A percentile compares a stretch with the other conserved stretches of the same genome.
phyloP scores from a whole-genome alignment of 2,797 vertebrate species.

The Aldrovandia affinis region DNA sequence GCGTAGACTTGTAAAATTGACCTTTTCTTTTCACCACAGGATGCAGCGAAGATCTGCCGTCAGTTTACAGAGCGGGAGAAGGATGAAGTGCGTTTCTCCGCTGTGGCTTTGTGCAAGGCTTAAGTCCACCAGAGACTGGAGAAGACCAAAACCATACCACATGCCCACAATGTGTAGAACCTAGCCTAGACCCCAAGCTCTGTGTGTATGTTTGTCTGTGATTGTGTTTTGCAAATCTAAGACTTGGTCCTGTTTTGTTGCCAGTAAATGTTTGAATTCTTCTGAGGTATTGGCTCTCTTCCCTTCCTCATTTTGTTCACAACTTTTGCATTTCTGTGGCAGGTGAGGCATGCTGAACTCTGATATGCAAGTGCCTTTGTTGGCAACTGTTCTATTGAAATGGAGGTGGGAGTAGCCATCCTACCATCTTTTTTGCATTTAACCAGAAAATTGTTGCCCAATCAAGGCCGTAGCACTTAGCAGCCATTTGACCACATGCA shows the following conservation, averaged over 20 bases:
- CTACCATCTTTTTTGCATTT: neutral
- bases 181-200: constrained; percentile 42
- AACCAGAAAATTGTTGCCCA: neutral
- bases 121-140: constrained; percentile 50
- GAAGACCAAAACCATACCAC: constrained; percentile 39
- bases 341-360: neutral
- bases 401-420: neutral
- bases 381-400: constrained; percentile 3
- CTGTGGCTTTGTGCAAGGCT: constrained; percentile 87
- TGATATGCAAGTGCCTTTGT: neutral
- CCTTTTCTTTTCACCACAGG: constrained; percentile 64
- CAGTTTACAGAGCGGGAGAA: constrained; percentile 88
- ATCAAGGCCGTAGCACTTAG: constrained; percentile 1
- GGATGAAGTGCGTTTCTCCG: constrained; percentile 92
- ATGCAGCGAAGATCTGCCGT: constrained; percentile 88
- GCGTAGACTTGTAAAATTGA: neutral
- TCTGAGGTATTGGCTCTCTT: constrained; percentile 4
- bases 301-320: neutral
- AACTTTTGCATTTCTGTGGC: constrained; percentile 9
- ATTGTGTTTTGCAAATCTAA: constrained; percentile 39
- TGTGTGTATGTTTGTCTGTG: constrained; percentile 29
- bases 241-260: neutral
- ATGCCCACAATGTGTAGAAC: constrained; percentile 42
- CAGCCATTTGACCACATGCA: constrained; percentile 1
- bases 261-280: neutral